These are phyloP conservation scores for Drosophila differens DNA, from an alignment of 2,888 invertebrate species.

Conservation along the genomic window DNA sequence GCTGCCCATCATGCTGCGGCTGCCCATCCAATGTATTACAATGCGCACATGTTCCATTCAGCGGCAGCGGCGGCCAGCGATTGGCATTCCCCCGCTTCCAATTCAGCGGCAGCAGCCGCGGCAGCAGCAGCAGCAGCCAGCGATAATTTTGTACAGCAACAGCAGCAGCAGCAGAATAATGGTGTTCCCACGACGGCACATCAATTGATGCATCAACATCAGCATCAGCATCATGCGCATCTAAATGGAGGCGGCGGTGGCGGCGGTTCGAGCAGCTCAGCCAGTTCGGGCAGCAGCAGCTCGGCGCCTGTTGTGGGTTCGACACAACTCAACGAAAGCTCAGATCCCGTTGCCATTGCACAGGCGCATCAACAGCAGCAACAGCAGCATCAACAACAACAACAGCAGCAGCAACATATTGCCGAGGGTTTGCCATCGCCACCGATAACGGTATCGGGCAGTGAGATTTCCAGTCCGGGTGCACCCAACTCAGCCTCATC, in stretches of 20 bases:
- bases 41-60: constrained; percentile 86
- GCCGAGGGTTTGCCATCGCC: constrained; percentile 87
- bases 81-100: constrained; percentile 82
- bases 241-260: constrained; percentile 42
- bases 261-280: constrained; percentile 72
- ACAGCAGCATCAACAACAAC: constrained; percentile 41
- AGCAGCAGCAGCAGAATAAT: constrained; percentile 27
- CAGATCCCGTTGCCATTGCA: constrained; percentile 45
- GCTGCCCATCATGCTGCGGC: constrained; percentile 78
- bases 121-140: constrained; percentile 29
- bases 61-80: constrained; percentile 74
- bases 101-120: constrained; percentile 75
- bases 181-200: constrained; percentile 71
- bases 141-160: constrained; percentile 79
- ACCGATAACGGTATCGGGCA: constrained; percentile 87
- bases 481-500: constrained; percentile 84
- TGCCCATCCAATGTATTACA: constrained; percentile 85
- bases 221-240: constrained; percentile 65
- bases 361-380: constrained; percentile 46
- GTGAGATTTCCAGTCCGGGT: constrained; percentile 88
- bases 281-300: constrained; percentile 77
- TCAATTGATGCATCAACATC: constrained; percentile 77
- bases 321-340: constrained; percentile 77
- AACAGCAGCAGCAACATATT: constrained; percentile 67
- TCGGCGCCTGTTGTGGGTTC: constrained; percentile 56